Evolutionary conservation across 2,888 invertebrate genomes (phyloP), one percentile per base, ranked within the genome.

Genomic region (Coleophora flavipennella): DNA sequence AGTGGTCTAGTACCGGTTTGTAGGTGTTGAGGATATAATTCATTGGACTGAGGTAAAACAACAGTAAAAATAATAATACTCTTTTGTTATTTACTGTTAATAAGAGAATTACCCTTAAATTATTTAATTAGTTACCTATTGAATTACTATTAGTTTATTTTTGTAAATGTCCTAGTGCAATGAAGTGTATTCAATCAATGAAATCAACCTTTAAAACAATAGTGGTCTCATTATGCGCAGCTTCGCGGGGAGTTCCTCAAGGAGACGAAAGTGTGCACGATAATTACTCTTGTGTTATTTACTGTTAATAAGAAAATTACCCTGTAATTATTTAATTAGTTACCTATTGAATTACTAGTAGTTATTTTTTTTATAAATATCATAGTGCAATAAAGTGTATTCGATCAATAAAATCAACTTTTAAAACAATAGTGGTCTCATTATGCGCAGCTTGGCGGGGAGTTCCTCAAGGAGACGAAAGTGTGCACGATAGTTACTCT

Each of bases 161-260:
- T 8, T 27, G 27, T 27, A 27, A 9, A 8, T 6, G 7, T 9
- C 27, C 27, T 27, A 27, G 7, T 27, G 27, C 27, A 27, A 27
- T 27, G 9, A 27, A 27, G 9, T 27, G 9, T 8, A 27, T 8
- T 27, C 6, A 27, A 27, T 8, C 9, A 27, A 27, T 9, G 28
- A 27, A 8, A 9, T 27, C 28, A n/a, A n/a, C n/a, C n/a, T n/a
- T n/a, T n/a, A n/a, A n/a, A n/a, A n/a, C n/a, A n/a, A n/a, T n/a
- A n/a, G n/a, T n/a, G n/a, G n/a, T n/a, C n/a, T n/a, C n/a, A n/a
- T 31, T 29, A 8, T 9, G 11, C 45, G n/a, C 62, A 89, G 91
- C 88, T 94, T 39, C 92, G 94, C 42, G 95, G 95, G 25, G 94
- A 94, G 53, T 95, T 95, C 70, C 85, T 95, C 45, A 89, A 89